phyloP scores from a whole-genome alignment of 1,140 invertebrate genomes.

The Paraescarpia echinospica region DNA sequence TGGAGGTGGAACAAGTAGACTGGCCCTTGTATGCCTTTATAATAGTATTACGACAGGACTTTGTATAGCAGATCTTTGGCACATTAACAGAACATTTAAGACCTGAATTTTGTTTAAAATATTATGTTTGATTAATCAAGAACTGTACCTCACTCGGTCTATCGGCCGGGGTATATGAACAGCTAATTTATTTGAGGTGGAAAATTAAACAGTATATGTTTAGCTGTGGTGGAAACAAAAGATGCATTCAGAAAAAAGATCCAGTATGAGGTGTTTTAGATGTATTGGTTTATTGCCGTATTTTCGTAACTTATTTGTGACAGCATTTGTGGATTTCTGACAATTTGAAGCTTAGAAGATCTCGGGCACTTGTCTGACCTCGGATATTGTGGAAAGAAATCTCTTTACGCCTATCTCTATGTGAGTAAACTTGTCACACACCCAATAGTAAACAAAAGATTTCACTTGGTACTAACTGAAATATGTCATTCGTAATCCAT shows the following conservation, averaged over 20 bases:
- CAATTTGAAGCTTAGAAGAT: not conserved
- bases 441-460: not conserved
- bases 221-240: not conserved
- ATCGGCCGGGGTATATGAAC: not conserved
- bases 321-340: too few relatives aligned
- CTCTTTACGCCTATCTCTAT: not conserved
- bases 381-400: not conserved
- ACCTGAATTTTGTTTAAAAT: not conserved
- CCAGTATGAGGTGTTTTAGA: too few relatives aligned
- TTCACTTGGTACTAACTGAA: too few relatives aligned
- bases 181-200: not conserved
- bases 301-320: too few relatives aligned
- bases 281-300: too few relatives aligned
- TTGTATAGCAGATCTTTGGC: not conserved
- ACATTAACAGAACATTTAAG: not conserved
- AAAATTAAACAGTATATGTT: not conserved
- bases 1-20: not conserved
- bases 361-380: not conserved
- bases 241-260: too few relatives aligned
- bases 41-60: too few relatives aligned
- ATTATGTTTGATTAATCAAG: not conserved
- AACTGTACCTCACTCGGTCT: not conserved
- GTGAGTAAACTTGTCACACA: not conserved
- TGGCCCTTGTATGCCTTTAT: not conserved
- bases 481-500: too few relatives aligned